A percentile compares a stretch with the other conserved stretches of the same genome.
Conservation (phyloP, 2,888 invertebrate genomes). For the Metacarcinus magister region DNA sequence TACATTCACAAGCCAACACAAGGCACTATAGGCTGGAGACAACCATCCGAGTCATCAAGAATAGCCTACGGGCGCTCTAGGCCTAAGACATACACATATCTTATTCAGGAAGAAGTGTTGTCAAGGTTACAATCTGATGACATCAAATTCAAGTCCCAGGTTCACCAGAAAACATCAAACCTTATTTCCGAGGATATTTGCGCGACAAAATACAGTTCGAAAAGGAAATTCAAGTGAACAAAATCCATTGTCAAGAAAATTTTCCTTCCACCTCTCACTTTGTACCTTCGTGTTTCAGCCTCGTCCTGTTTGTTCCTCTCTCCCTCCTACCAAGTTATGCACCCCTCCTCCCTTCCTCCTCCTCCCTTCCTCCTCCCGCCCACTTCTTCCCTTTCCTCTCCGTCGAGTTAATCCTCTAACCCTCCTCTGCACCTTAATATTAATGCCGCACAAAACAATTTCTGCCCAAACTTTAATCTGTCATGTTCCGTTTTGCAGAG, state of each 20-base stretch:
- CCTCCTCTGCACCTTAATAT: not conserved
- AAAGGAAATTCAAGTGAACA: not conserved
- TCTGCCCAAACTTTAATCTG: not conserved
- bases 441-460: not conserved
- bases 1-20: too few species aligned
- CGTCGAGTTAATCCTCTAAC: not conserved
- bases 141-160: too few species aligned
- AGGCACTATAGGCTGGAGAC: too few species aligned
- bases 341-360: not conserved
- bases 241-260: not conserved
- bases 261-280: not conserved
- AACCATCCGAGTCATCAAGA: too few species aligned
- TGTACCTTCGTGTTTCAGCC: not conserved
- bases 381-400: not conserved
- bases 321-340: not conserved
- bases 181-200: not conserved
- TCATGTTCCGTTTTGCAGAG: not conserved
- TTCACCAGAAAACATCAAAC: too few species aligned
- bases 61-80: too few species aligned
- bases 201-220: not conserved
- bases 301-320: conserved; percentile 19
- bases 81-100: too few species aligned
- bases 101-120: too few species aligned
- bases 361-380: not conserved
- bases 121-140: too few species aligned